Evolutionary conservation across 2,113 vertebrate genomes (phyloP), one percentile per base, ranked within the genome.

Genomic region (Siphamia tubifer): DNA sequence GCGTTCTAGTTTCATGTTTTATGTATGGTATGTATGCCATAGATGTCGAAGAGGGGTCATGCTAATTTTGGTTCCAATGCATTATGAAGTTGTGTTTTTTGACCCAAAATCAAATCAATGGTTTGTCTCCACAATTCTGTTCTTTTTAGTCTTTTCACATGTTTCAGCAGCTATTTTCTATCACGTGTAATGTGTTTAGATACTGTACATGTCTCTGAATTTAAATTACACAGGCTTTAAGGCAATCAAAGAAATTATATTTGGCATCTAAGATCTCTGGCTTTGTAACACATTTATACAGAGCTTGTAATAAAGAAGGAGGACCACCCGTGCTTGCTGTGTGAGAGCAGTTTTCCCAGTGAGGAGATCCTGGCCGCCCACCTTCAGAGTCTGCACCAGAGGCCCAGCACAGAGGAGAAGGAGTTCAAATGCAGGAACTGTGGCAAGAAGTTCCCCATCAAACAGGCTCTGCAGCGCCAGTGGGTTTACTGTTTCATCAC

Each of bases 391-490:
- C 87, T 99, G 47, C 97, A 99, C 82, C 96, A 96, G 84, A 93
- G 94, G 68, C 94, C 95, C 74, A 92, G 89, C 69, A 91, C 85
- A 0, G 96, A 96, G 61, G 97, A 99, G 74, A 98, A 98, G 79
- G 97, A 98, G 74, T 98, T 95, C 83, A 96, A 95, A 58, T 99
- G 98, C 87, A 92, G 85, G 61, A 95, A 87, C 80, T 99, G 98
- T 64, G 95, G 95, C 66, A 98, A 96, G 92, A 96, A 93, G 84
- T 99, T 99, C 85, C 98, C 98, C 28, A 90, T 99, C 65, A 97
- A 94, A 86, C 98, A 99, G 86, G 98, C 98, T 77, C 90, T 99
- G 19, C 98, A 99, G 83, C 94, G 98, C 89, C 98, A 99, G 97
- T 99, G 81, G 74, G 98, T 97, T 64, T 21, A 67, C 45, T 61